Evolutionary conservation across 2,113 vertebrate genomes (phyloP).

Genomic region (Heterochromis multidens): DNA sequence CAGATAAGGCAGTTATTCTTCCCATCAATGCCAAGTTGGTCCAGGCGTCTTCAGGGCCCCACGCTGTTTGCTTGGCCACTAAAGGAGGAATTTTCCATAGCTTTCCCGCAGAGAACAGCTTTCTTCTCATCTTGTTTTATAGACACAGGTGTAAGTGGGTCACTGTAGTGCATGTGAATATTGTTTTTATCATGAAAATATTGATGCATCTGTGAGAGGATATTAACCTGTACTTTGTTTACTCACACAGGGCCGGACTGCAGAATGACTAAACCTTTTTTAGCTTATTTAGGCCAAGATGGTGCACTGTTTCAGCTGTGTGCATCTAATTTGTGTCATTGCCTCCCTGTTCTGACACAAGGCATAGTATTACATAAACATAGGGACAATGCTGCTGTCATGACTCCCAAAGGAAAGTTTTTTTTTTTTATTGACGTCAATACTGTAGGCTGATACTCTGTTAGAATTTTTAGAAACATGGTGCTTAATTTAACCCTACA

Average conservation of each 20-base stretch:
- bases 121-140: constrained; percentile 39
- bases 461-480: constrained; percentile 10
- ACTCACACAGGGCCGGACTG: background rate
- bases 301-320: background rate
- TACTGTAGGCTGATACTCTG: background rate
- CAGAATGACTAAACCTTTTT: background rate
- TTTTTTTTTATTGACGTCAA: background rate
- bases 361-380: background rate
- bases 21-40: constrained; percentile 58
- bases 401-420: background rate
- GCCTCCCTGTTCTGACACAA: background rate
- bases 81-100: constrained; percentile 59
- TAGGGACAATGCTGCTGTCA: background rate
- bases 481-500: background rate
- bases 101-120: constrained; percentile 31
- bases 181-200: background rate
- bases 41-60: constrained; percentile 17
- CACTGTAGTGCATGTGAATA: constrained; percentile 25
- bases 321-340: background rate
- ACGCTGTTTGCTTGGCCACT: constrained; percentile 38
- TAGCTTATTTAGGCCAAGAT: background rate
- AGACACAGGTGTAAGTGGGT: constrained; percentile 59
- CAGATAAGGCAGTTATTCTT: constrained; percentile 31
- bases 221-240: background rate
- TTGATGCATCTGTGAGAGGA: background rate